Conservation (phyloP, 2,888 invertebrate species). For the Cecidostiba fungosa region DNA sequence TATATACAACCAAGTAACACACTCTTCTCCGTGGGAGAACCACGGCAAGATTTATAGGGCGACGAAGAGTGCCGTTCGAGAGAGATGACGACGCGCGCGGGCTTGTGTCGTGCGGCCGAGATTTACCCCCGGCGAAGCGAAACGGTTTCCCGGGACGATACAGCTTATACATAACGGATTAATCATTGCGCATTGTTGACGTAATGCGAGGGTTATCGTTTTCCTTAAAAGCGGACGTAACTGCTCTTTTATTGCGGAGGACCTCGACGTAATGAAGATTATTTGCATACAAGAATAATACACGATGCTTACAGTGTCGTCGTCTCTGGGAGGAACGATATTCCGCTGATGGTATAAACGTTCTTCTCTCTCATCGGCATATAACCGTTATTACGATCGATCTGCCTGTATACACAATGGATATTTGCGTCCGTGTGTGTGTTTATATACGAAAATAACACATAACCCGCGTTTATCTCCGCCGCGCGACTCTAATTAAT, state of each 20-base stretch:
- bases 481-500: not conserved
- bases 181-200: slow-evolving; percentile 32
- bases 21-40: slow-evolving; percentile 71
- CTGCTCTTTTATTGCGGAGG: slow-evolving; percentile 31
- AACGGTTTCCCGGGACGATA: slow-evolving; percentile 9
- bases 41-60: slow-evolving; percentile 72
- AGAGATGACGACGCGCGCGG: slow-evolving; percentile 65
- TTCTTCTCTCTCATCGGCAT: not conserved
- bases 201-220: slow-evolving; percentile 31
- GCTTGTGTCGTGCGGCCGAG: slow-evolving; percentile 54
- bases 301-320: not conserved
- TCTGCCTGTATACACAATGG: not conserved
- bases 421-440: not conserved
- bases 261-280: slow-evolving; percentile 28
- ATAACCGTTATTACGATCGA: slow-evolving; percentile 18
- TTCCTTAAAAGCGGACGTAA: slow-evolving; percentile 35
- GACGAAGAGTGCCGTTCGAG: slow-evolving; percentile 65
- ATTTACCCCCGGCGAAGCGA: slow-evolving; percentile 46
- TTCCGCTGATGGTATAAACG: slow-evolving; percentile 17
- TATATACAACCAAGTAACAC: slow-evolving; percentile 40
- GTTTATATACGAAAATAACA: too few species aligned
- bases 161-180: slow-evolving; percentile 5
- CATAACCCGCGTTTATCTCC: too few species aligned
- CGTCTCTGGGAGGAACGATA: slow-evolving; percentile 25
- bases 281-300: slow-evolving; percentile 33